Evolutionary conservation across 2,797 vertebrate species (phyloP).

Genomic region (Phaenicophaeus curvirostris): DNA sequence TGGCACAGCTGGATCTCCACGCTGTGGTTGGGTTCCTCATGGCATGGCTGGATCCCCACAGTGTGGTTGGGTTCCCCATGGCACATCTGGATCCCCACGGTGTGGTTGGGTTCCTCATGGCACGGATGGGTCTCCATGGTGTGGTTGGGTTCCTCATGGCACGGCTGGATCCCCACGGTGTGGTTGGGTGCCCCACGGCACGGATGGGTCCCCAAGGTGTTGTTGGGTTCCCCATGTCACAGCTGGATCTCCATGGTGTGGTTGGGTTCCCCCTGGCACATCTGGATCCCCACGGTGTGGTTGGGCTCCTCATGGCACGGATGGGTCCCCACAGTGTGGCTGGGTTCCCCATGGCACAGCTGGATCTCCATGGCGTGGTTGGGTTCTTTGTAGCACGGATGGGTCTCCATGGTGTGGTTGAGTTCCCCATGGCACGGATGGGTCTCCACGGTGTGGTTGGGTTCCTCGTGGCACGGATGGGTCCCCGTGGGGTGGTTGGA

Average conservation of each 20-base stretch:
- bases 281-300: neutral
- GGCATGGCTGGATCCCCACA: neutral
- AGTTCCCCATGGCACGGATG: neutral
- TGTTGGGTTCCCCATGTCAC: accelerated
- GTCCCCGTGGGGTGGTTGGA: neutral
- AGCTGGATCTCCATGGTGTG: neutral
- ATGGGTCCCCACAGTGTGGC: no score
- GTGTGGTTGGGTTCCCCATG: neutral
- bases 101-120: no score
- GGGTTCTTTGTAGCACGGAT: accelerated
- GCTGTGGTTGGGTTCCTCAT: neutral
- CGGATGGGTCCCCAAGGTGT: no score
- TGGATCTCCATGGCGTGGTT: no score
- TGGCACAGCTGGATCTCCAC: no score
- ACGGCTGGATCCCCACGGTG: no score
- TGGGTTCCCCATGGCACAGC: no score
- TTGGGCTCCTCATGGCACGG: neutral
- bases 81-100: neutral
- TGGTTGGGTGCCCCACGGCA: neutral
- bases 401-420: no score
- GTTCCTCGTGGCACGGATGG: no score
- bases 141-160: neutral
- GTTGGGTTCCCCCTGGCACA: neutral
- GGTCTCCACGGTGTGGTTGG: no score
- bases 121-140: accelerated